Base-by-base conservation (phyloP, 2,797 vertebrate genomes). In the Dicrostonyx torquatus region DNA sequence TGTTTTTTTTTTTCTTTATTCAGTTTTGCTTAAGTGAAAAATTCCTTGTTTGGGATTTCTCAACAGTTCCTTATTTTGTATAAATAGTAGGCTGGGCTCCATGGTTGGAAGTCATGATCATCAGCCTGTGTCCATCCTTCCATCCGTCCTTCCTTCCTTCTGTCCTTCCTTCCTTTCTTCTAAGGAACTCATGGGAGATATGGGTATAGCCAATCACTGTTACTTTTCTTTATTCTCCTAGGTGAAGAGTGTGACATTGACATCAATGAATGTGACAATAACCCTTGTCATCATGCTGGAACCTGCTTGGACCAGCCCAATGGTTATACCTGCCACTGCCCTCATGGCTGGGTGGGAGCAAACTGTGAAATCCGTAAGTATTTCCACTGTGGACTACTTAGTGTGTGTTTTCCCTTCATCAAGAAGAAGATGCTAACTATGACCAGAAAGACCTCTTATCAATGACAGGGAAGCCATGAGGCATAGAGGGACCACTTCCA, bases 351-450 rank as follows among this genome's bases (percentile, higher is more conserved):
- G 99, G 99, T 99, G 8, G 99, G 99, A 29, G 98, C 99, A 89
- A 99, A 98, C 98, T 99, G 99, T 66, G 99, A 99, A 98, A 99
- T 99, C 98, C 99, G 99, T 99, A 98, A 99, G 99, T 99, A 95
- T 85, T 94, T 58, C 20, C 1, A 2, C n/a, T 4, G 0, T 26
- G 75, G 26, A 2, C 8, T 15, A 34, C 13, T 53, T 45, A 72
- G 12, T 58, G 1, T 66, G 34, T 2, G 15, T 3, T 68, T 95
- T 88, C 43, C 66, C 9, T 90, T 53, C 89, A 60, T 29, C 12
- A 13, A 60, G 68, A 43, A 37, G 40, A 89, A 18, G 60, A 29
- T 9, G 26, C 4, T 2, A 4, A 10, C 29, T 1, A 0, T 40
- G 45, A 8, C 14, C 64, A 60, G 26, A 68, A 45, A 78, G 75